These are phyloP conservation scores for Phenganax stokvisi DNA, from an alignment of 92 coral and sea anemone genomes.

Conservation along the genomic window DNA sequence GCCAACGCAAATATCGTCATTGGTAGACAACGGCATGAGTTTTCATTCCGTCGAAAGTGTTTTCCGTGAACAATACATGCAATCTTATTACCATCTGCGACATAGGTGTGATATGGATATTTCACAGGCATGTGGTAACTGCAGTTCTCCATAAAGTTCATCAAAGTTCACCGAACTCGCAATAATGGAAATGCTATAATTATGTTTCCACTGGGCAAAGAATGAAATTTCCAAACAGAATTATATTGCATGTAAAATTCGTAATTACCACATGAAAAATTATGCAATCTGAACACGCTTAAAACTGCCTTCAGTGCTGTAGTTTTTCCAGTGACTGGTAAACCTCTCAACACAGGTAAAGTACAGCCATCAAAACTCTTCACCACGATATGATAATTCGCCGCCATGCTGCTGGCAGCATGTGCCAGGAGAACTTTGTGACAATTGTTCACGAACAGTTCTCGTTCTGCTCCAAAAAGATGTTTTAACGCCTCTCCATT, in stretches of 20 bases:
- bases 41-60: constrained; percentile 36
- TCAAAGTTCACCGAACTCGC: no score
- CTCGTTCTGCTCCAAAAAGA: constrained; percentile 18
- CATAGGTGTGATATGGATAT: neutral
- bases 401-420: constrained; percentile 34
- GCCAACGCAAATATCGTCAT: constrained; percentile 31
- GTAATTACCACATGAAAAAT: neutral
- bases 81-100: constrained; percentile 13
- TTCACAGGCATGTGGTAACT: neutral
- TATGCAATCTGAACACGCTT: neutral
- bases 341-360: constrained; percentile 38
- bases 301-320: constrained; percentile 36
- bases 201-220: neutral
- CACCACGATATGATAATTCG: constrained; percentile 19
- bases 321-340: constrained; percentile 41
- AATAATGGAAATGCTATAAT: neutral
- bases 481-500: constrained; percentile 28
- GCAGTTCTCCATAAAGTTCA: no score
- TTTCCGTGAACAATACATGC: constrained; percentile 28
- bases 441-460: constrained; percentile 36
- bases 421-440: constrained; percentile 39
- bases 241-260: neutral
- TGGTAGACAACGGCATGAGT: constrained; percentile 38
- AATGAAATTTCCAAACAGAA: neutral
- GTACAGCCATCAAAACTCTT: constrained; percentile 53